Evolutionary conservation across 2,797 vertebrate species (phyloP), one percentile per base, ranked within the genome.

Genomic region (Strix occidentalis): DNA sequence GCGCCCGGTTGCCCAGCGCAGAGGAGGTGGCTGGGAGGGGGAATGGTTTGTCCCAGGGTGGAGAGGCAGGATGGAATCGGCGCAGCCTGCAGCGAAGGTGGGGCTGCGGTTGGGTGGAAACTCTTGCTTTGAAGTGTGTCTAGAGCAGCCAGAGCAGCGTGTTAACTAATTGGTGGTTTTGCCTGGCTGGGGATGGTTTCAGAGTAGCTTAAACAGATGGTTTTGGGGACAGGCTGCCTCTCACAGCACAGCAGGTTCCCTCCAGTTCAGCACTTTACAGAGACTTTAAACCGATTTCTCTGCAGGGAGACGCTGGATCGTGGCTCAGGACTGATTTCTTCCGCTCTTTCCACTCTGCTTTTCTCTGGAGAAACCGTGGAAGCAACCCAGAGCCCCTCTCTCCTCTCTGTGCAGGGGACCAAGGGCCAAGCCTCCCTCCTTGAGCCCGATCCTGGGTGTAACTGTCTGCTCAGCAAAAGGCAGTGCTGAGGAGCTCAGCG

Each of bases 231-330:
- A 19, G 58, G 35, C 76, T 43, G 70, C 46, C 31, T 24, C 37
- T 12, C 7, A 0, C 18, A 28, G 48, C 53, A 6, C 25, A 54
- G 60, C 10, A 0, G 19, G 41, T 11, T n/a, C 51, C 71, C 56
- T 43, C 64, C 39, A 18, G 14, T 1, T 35, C 74, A 23, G 24
- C 18, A 1, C 48, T 48, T n/a, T 7, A 16, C 1, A 21, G 43
- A 25, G 37, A 39, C 13, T 56, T 57, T 13, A 69, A 79, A 28
- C 39, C 43, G 21, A 2, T 33, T 50, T 45, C 29, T 80, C 85
- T 37, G 48, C 41, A 25, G 33, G 0, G 5, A 64, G 58, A 28
- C 1, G 2, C 5, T 3, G 28, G 66, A 2, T 2, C 1, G 0
- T 16, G 60, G 39, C 25, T 86, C 63, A 11, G 65, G 69, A 46